Evolutionary conservation across 2,797 vertebrate species (phyloP).

Genomic region (Acanthurus lineatus): DNA sequence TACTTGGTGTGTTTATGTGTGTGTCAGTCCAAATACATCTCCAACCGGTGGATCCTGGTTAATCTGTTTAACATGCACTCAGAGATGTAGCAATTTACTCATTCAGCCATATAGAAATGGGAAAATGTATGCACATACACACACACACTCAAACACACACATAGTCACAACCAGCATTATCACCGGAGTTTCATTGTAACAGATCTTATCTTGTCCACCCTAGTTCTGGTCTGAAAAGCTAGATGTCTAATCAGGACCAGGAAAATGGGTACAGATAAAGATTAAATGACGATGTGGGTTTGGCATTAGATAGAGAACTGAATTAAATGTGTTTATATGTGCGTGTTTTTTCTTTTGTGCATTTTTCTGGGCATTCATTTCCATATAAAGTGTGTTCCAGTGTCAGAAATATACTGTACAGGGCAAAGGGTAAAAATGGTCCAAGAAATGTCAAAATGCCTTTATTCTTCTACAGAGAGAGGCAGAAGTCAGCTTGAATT

Average conservation of each 20-base stretch:
- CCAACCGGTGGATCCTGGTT: constrained; percentile 30
- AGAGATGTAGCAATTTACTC: constrained; percentile 31
- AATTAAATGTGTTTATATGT: constrained; percentile 62
- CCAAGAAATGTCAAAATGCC: constrained; percentile 14
- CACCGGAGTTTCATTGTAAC: constrained; percentile 64
- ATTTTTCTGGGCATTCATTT: constrained; percentile 23
- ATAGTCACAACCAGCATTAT: constrained; percentile 52
- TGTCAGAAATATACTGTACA: constrained; percentile 33
- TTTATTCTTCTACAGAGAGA: background rate
- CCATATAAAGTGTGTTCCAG: constrained; percentile 12
- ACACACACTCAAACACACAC: constrained; percentile 17
- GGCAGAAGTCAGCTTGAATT: background rate
- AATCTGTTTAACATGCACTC: constrained; percentile 55
- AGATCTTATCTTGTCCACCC: constrained; percentile 79
- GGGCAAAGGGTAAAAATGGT: constrained; percentile 1
- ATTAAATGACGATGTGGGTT: constrained; percentile 80
- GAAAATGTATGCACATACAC: constrained; percentile 15
- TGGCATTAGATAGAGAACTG: constrained; percentile 71
- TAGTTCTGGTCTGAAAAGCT: constrained; percentile 68
- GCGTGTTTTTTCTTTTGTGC: constrained; percentile 30
- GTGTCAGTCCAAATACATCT: constrained; percentile 47
- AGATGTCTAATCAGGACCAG: constrained; percentile 82
- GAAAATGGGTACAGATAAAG: constrained; percentile 84
- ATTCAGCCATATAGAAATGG: constrained; percentile 29
- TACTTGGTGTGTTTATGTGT: constrained; percentile 28